These are phyloP conservation scores for Prosapia bicincta DNA, from an alignment of 2,888 invertebrate genomes.

Conservation along the genomic window DNA sequence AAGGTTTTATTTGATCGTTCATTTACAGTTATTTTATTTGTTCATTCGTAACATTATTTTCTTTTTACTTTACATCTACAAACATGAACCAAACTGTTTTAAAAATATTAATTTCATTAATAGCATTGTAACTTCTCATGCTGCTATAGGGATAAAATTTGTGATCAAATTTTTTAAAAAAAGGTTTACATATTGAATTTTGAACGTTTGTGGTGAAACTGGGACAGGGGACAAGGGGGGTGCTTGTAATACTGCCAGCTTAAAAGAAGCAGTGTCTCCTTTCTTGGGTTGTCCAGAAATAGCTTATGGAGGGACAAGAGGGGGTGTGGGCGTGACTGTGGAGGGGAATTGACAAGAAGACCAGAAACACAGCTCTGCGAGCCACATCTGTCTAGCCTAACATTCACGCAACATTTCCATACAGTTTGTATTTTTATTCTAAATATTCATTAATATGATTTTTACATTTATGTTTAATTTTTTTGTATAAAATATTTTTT, in stretches of 20 bases:
- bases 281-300: constrained; percentile 59
- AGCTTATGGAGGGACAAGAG: constrained; percentile 41
- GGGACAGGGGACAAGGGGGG: neutral
- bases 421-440: neutral
- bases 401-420: neutral
- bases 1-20: too few relatives aligned
- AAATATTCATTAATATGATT: neutral
- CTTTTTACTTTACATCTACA: too few relatives aligned
- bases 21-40: too few relatives aligned
- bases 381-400: neutral
- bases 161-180: neutral
- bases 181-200: neutral
- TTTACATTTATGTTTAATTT: too few relatives aligned
- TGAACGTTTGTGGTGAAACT: neutral
- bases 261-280: constrained; percentile 47
- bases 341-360: constrained; percentile 24
- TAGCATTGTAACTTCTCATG: too few relatives aligned
- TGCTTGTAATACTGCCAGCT: constrained; percentile 25
- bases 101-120: too few relatives aligned
- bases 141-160: neutral
- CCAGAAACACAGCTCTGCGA: neutral
- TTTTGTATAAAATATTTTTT: too few relatives aligned
- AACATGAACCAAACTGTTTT: too few relatives aligned
- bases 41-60: too few relatives aligned
- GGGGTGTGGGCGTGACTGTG: constrained; percentile 20